Percentiles rank a stretch among this genome's conserved stretches.
These are phyloP conservation scores for Troides oblongomaculatus DNA, from an alignment of 2,888 invertebrate genomes.

Conservation along the genomic window DNA sequence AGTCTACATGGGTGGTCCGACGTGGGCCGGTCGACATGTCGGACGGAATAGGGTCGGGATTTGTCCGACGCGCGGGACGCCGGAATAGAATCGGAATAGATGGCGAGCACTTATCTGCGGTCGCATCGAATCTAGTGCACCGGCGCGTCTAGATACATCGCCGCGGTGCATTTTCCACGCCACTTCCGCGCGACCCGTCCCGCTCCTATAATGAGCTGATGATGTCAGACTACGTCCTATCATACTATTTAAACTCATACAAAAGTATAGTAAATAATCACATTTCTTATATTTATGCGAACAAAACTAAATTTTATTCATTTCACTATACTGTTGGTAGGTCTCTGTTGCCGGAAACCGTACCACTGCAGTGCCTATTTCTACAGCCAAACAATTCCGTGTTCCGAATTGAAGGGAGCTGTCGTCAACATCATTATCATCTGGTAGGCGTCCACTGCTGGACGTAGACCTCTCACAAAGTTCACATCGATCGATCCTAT, in stretches of 20 bases:
- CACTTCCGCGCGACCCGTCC: constrained; percentile 42
- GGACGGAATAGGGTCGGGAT: constrained; percentile 71
- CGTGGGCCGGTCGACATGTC: constrained; percentile 39
- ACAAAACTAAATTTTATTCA: too few species aligned
- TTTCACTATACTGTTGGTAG: too few species aligned
- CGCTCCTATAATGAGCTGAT: constrained; percentile 34
- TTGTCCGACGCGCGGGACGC: constrained; percentile 67
- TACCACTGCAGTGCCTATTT: too few species aligned
- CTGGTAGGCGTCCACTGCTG: too few species aligned
- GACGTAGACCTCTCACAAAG: too few species aligned
- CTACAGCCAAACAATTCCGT: too few species aligned
- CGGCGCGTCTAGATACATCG: constrained; percentile 66
- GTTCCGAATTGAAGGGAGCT: too few species aligned
- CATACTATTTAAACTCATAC: background rate
- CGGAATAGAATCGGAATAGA: constrained; percentile 74
- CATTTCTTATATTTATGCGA: too few species aligned
- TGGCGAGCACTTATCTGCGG: constrained; percentile 68
- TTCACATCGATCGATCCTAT: too few species aligned
- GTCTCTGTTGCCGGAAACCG: too few species aligned
- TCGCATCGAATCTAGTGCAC: constrained; percentile 71
- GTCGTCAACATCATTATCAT: too few species aligned
- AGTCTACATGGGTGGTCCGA: constrained; percentile 66
- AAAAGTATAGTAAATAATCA: too few species aligned
- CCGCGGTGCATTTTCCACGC: constrained; percentile 52
- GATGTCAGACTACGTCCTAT: constrained; percentile 10